Base-by-base conservation (phyloP, 2,113 vertebrate species). In the Hyla sarda region DNA sequence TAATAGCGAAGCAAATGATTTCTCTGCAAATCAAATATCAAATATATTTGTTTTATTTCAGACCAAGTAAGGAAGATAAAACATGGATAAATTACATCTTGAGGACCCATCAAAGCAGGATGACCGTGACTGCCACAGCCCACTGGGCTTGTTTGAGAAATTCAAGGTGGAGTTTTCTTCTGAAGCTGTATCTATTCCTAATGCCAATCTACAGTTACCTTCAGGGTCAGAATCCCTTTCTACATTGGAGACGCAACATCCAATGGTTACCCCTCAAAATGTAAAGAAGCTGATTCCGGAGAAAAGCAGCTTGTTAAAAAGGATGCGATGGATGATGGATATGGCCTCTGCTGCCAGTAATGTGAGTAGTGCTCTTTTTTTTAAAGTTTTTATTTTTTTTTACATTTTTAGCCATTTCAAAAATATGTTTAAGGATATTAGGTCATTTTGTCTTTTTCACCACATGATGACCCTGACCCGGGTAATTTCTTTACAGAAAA, bases 121-220 rank as follows among this genome's bases (percentile, higher is more conserved):
- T 14, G 50, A 45, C 13, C 62, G 50, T 25, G 58, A 56, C n/a
- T 50, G 73, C 13, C 11, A 32, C 21, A 85, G 84, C 37, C 65
- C 84, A 12, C 21, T 80, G 32, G 84, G 84, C 69, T 56, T 86
- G 16, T 80, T 86, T 72, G 84, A 86, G 3, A 86, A 80, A 72
- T 86, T 86, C 48, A n/a, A 28, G 52, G 1, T 76, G n/a, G 25
- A 84, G 23, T 3, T n/a, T 47, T 13, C 54, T 34, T 28, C 56
- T 3, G 72, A 76, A 45, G 13, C 13, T 8, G 10, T 10, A 8
- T 17, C 7, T 54, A 17, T 71, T 32, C 6, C 12, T 25, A 16
- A 9, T n/a, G 17, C 21, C 10, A 47, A 86, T 45, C 30, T 80
- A 72, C 45, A 21, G 10, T 12, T 17, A 3, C 32, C 6, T 32